Evolutionary conservation across 2,888 invertebrate species (phyloP).

Genomic region (Busseola fusca): DNA sequence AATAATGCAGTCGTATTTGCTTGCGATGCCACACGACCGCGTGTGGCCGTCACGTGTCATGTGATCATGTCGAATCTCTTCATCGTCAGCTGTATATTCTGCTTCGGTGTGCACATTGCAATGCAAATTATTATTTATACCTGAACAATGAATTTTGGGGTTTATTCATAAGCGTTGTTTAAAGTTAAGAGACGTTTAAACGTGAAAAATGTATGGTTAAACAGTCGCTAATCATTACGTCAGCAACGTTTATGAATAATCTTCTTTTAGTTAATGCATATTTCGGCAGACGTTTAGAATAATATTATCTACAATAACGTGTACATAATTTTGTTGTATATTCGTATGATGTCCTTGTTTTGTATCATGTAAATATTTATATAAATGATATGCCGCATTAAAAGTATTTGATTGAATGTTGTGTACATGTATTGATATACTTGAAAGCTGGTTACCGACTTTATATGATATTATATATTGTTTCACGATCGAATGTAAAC

Average conservation of each 20-base stretch:
- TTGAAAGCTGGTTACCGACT: constrained; percentile 28
- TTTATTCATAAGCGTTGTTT: too few species aligned
- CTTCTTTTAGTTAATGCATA: constrained; percentile 44
- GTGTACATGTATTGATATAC: constrained; percentile 11
- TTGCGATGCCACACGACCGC: too few species aligned
- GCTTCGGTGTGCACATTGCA: constrained; percentile 48
- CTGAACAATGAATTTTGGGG: constrained; percentile 37
- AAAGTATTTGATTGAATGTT: constrained; percentile 16
- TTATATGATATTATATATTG: constrained; percentile 8
- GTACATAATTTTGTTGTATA: constrained; percentile 29
- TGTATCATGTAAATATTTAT: constrained; percentile 42
- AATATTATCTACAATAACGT: constrained; percentile 24
- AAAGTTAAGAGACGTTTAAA: too few species aligned
- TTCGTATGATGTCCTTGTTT: constrained; percentile 42
- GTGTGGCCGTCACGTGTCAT: background rate
- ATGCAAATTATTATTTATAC: constrained; percentile 35
- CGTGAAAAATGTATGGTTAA: too few species aligned
- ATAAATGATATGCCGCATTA: constrained; percentile 31
- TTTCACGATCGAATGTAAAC: constrained; percentile 38
- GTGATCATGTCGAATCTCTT: constrained; percentile 20
- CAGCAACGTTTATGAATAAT: too few species aligned
- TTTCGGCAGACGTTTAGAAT: constrained; percentile 40
- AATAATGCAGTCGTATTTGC: constrained; percentile 5
- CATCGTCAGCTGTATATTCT: constrained; percentile 35
- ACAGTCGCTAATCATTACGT: too few species aligned